Evolutionary conservation across 92 coral and sea anemone species (phyloP), one percentile per base, ranked within the genome.

Genomic region (Porites evermanni): DNA sequence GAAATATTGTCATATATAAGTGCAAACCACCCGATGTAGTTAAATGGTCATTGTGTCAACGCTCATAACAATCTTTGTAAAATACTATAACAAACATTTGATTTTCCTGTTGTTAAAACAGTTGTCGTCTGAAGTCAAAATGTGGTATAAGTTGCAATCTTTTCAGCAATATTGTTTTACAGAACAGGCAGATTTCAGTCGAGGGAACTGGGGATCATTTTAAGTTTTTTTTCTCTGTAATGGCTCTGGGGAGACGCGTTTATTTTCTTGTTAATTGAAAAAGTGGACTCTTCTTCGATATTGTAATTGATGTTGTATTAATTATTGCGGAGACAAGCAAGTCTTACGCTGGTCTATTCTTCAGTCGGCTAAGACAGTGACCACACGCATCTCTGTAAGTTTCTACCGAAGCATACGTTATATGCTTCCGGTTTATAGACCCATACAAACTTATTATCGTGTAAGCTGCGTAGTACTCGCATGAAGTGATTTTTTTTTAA

Each of bases 1-100:
- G 23, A 82, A 72, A 32, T 72, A 59, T 61, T 61, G 79, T 82
- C 79, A 72, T 82, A 58, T 60, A 26, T 67, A 79, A 53, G 21
- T 8, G 56, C 6, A 10, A 16, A 51, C 68, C 85, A 70, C 85
- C 85, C 9, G 85, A 24, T 3, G 21, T 18, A n/a, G 10, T 47
- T 50, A 14, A 16, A n/a, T 47, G 2, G 17, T 18, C 17, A 64
- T 47, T 50, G 20, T 12, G 56, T 58, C 51, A 8, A 19, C 61
- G 72, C 12, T 17, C 61, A 70, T 53, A 70, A 53, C 47, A 16
- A 68, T 51, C 0, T 20, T 69, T 60, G 67, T 38, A 3, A 38
- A 38, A 38, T 38, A 38, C 47, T 38, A 38, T 38, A 38, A 38
- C 47, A 38, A 38, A 38, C 47, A 38, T 38, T 38, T 38, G 47